Evolutionary conservation across 2,797 vertebrate species (phyloP), one percentile per base, ranked within the genome.

Genomic region (Gymnothorax javanicus): DNA sequence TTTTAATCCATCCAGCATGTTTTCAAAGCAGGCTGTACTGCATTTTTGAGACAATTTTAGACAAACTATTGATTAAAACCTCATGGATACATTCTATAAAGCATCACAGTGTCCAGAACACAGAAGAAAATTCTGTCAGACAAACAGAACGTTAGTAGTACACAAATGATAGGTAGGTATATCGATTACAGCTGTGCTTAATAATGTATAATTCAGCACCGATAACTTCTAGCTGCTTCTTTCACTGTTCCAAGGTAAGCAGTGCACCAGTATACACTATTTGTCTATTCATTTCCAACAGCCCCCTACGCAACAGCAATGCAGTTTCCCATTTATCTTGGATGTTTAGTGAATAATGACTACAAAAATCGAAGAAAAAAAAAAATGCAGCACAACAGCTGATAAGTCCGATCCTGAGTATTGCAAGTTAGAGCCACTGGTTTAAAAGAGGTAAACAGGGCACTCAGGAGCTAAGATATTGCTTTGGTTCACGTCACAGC

Each of bases 191-290:
- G 7, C 23, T n/a, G 64, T 9, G 64, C 64, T 69, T 33, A 75
- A 75, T 13, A 75, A 33, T 75, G 71, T 75, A 43, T 75, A 75
- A 75, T 75, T 75, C 71, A 75, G 71, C 25, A 75, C 71, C 25
- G 33, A 43, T 75, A 75, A 43, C 71, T 75, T 33, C 71, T 20
- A 75, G 71, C 71, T 33, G 71, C 33, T 33, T 43, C 27, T 75
- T 13, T 15, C 27, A 43, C 11, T 33, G 25, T 33, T 33, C 71
- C 71, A 43, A 75, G 71, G 33, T 43, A 43, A 75, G 71, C 25
- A n/a, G 7, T 69, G 64, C 64, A 67, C 64, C 64, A 25, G n/a
- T n/a, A 75, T 75, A 43, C 1, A 13, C 71, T 43, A 43, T 75
- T 75, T 43, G 33, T 75, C 71, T 43, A 20, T 43, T 75, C 71